Base-by-base conservation (phyloP, 2,113 vertebrate genomes). In the Apteryx mantelli region DNA sequence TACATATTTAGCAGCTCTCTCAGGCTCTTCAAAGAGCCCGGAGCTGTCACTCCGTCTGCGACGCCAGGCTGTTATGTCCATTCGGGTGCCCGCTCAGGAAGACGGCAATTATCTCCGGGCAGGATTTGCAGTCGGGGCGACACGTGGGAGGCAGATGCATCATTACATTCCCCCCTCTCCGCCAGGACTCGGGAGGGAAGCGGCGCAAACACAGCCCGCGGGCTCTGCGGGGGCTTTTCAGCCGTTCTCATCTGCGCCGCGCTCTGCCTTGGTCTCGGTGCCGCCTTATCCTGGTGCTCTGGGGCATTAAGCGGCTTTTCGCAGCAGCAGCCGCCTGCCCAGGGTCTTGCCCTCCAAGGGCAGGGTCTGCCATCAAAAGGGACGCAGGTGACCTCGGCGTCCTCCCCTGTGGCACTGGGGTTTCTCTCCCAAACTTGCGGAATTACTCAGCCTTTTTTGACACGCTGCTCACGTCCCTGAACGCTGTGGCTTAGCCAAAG, bases 1-100 rank as follows among this genome's bases (percentile, higher is more conserved):
- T 92, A 81, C 92, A 85, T 89, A 87, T 87, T 84, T 58, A 95
- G 88, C 91, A 95, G 90, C 40, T 30, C 78, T 65, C 81, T 74
- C 75, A 85, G 86, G 66, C 79, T 89, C 95, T 91, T 93, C 95
- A 93, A 69, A 96, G 93, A 84, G 86, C 73, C 61, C 61, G 1
- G 24, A 86, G 74, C 88, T 44, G 83, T 42, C 36, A 1, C 44
- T 30, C 46, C 2, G 2, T 46, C 64, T 78, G 60, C 20, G 4
- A 61, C n/a, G 78, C 78, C 42, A 10, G 68, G 32, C 80, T 48
- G 86, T 56, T 82, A 60, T 69, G 68, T 66, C 71, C 2, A 0
- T 2, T 17, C 60, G 28, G 68, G 14, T 14, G 46, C 36, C 55
- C 1, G 2, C 76, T 91, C 48, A 34, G 94, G 73, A 88, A 68